A percentile compares a stretch with the other conserved stretches of the same genome.
Conservation (phyloP, 2,888 invertebrate species). For the Eucera pruinosa region DNA sequence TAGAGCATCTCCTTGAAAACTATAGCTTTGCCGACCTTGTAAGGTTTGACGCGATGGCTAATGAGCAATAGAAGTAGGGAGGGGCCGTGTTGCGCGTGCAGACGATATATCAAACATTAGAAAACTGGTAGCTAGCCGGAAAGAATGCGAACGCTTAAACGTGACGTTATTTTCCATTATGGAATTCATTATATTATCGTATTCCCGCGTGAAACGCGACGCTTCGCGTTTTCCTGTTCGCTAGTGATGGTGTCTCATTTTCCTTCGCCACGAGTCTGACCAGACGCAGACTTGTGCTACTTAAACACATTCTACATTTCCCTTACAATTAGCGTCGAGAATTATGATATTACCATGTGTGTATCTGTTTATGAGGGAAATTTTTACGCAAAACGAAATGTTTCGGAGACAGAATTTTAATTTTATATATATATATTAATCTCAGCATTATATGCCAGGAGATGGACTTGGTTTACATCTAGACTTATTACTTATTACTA, state of each 20-base stretch:
- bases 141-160: constrained; percentile 17
- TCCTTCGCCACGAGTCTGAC: not conserved
- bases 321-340: not conserved
- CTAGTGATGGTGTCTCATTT: not conserved
- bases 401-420: too few species aligned
- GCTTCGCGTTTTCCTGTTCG: not conserved
- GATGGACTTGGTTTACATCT: too few species aligned
- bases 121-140: constrained; percentile 42
- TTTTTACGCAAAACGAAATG: too few species aligned
- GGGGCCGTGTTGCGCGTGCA: not conserved
- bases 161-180: constrained; percentile 46
- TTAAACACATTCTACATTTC: not conserved
- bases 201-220: constrained; percentile 1
- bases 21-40: constrained; percentile 49
- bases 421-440: too few species aligned
- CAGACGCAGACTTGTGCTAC: not conserved
- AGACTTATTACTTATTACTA: too few species aligned
- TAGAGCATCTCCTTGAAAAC: constrained; percentile 58
- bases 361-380: too few species aligned
- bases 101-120: constrained; percentile 13
- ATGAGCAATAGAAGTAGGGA: constrained; percentile 23
- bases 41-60: constrained; percentile 44
- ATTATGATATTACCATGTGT: not conserved
- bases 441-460: too few species aligned
- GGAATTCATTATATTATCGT: constrained; percentile 4